phyloP scores from a whole-genome alignment of 2,113 vertebrate genomes.

The Ptyas mucosa region DNA sequence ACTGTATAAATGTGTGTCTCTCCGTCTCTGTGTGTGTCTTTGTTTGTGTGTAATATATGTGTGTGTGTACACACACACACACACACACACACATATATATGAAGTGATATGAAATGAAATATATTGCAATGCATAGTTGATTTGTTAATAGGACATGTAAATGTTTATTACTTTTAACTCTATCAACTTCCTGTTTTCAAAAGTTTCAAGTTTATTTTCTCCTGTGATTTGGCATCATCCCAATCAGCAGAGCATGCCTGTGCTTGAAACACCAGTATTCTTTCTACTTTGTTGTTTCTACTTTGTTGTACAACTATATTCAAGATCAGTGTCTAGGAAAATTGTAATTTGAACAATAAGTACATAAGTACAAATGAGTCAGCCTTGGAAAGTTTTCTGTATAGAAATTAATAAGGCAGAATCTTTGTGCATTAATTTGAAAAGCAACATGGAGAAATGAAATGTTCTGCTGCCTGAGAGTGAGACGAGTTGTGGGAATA shows the following conservation, averaged over 20 bases:
- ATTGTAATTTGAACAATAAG: background rate
- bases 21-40: too few species aligned
- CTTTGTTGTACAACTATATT: background rate
- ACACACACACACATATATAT: too few species aligned
- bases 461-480: background rate
- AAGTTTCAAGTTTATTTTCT: background rate
- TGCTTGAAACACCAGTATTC: background rate
- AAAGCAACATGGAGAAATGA: background rate
- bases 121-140: background rate
- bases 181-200: background rate
- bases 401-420: background rate
- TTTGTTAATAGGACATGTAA: background rate
- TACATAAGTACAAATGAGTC: background rate
- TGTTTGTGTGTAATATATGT: background rate
- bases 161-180: background rate
- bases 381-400: background rate
- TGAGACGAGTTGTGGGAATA: background rate
- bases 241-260: background rate
- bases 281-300: background rate
- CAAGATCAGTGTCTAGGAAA: background rate
- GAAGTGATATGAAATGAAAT: background rate
- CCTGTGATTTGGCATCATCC: background rate
- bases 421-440: background rate
- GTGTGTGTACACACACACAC: too few species aligned
- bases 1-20: background rate